phyloP scores from a whole-genome alignment of 2,113 vertebrate genomes.

The Xerus inauris region DNA sequence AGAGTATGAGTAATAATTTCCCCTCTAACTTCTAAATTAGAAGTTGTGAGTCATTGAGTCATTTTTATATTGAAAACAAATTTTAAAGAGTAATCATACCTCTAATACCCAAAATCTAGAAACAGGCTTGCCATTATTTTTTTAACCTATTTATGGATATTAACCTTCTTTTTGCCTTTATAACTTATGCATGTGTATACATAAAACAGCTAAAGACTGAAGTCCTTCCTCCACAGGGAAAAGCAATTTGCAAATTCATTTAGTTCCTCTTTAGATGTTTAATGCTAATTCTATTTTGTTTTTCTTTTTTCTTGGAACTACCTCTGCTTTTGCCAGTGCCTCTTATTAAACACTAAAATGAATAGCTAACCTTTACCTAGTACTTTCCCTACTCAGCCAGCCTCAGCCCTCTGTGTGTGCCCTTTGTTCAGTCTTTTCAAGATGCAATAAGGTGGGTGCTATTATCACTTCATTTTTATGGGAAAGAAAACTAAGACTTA shows the following conservation, averaged over 20 bases:
- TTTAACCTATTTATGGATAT: not conserved
- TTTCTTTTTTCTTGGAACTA: slow-evolving; percentile 36
- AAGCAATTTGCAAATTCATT: slow-evolving; percentile 43
- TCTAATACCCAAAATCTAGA: not conserved
- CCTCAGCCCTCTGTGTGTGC: not conserved
- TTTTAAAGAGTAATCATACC: not conserved
- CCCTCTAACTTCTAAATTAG: slow-evolving; percentile 37
- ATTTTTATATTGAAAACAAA: slow-evolving; percentile 44
- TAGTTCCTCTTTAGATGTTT: slow-evolving; percentile 52
- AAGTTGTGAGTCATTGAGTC: slow-evolving; percentile 21
- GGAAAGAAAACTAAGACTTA: slow-evolving; percentile 19
- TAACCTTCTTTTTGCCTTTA: slow-evolving; percentile 23
- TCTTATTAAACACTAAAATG: not conserved
- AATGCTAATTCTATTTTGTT: slow-evolving; percentile 6
- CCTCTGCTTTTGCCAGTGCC: not conserved
- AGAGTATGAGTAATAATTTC: slow-evolving; percentile 50
- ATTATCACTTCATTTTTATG: not conserved
- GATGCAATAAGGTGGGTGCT: not conserved
- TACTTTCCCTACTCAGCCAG: not conserved
- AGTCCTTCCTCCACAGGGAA: not conserved
- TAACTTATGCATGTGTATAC: not conserved
- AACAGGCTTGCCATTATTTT: not conserved
- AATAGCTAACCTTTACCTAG: not conserved
- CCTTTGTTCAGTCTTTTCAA: not conserved
- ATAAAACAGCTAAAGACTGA: not conserved